Conservation (phyloP, 2,888 invertebrate genomes). For the Xanthia icteritia region DNA sequence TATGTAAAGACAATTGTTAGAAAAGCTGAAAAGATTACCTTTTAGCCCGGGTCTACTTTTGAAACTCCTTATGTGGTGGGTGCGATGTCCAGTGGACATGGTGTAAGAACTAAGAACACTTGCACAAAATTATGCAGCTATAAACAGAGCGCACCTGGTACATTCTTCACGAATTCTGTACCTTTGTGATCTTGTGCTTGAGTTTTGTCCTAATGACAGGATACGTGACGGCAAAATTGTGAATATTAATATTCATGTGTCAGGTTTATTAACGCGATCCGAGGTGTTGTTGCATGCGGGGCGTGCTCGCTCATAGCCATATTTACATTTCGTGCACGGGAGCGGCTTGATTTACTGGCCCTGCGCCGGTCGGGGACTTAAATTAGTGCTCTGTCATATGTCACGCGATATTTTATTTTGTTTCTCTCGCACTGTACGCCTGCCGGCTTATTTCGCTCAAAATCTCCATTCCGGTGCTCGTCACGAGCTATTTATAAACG, state of each 20-base stretch:
- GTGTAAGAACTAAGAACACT: neutral
- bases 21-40: neutral
- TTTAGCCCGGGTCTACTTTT: neutral
- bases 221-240: slow-evolving; percentile 73
- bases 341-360: slow-evolving; percentile 87
- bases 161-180: slow-evolving; percentile 7
- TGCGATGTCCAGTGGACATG: neutral
- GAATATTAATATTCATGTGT: slow-evolving; percentile 83
- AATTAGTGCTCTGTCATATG: slow-evolving; percentile 87
- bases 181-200: slow-evolving; percentile 18
- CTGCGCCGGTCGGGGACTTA: slow-evolving; percentile 82
- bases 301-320: slow-evolving; percentile 82
- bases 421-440: slow-evolving; percentile 75
- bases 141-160: neutral
- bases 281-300: slow-evolving; percentile 81
- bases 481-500: slow-evolving; percentile 86
- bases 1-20: neutral
- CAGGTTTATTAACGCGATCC: slow-evolving; percentile 79
- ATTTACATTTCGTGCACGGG: slow-evolving; percentile 85
- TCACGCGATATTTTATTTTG: slow-evolving; percentile 86
- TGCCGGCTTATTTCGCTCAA: slow-evolving; percentile 80
- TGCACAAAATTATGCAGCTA: slow-evolving; percentile 8
- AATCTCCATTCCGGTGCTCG: slow-evolving; percentile 82
- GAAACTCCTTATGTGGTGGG: neutral
- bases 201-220: slow-evolving; percentile 16